Evolutionary conservation across 1,140 invertebrate species (phyloP).

Genomic region (Medauroidea extradentata): DNA sequence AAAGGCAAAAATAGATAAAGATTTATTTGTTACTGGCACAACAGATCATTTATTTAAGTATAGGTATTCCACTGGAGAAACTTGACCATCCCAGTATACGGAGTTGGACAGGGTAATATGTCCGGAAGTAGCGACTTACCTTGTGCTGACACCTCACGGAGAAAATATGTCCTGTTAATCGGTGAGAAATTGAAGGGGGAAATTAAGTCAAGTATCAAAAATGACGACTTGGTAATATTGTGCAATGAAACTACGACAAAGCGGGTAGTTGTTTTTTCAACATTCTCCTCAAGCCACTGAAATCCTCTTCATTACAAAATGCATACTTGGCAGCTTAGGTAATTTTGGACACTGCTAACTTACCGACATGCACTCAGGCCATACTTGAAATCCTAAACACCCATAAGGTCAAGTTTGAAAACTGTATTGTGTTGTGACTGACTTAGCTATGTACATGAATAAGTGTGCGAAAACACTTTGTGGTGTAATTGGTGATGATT

Average conservation of each 20-base stretch:
- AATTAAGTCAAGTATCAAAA: background rate
- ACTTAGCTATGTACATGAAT: background rate
- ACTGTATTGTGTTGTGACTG: background rate
- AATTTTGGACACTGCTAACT: slow-evolving; percentile 5
- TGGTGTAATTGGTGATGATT: too few relatives aligned
- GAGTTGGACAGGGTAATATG: background rate
- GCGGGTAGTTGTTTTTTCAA: background rate
- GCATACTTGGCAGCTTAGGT: background rate
- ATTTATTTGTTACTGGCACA: background rate
- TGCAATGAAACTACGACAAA: slow-evolving; percentile 1
- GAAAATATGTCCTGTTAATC: slow-evolving; percentile 1
- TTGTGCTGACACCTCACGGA: background rate
- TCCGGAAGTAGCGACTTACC: background rate
- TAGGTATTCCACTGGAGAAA: background rate
- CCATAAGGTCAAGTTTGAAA: background rate
- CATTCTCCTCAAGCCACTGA: background rate
- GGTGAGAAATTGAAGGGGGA: background rate
- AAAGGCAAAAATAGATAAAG: background rate
- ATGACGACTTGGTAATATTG: background rate
- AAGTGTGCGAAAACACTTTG: too few relatives aligned
- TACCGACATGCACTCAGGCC: background rate
- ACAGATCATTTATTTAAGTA: background rate
- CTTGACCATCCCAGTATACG: background rate
- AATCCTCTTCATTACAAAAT: background rate
- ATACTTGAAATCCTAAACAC: background rate